Evolutionary conservation across 2,113 vertebrate genomes (phyloP), one percentile per base, ranked within the genome.

Genomic region (Puffinus mauretanicus): DNA sequence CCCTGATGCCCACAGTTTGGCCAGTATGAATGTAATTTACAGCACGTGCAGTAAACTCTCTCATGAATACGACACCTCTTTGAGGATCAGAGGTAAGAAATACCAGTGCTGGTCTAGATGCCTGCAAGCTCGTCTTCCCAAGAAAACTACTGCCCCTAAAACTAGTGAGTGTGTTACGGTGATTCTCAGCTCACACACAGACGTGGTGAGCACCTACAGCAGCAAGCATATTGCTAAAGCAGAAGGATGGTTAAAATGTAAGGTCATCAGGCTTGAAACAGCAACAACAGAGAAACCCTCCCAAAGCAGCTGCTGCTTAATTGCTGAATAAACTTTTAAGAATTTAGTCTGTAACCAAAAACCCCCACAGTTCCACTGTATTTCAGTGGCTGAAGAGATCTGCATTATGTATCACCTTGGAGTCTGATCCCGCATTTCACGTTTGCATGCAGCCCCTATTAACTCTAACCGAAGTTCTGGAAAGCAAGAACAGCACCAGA

Each of bases 271-370:
- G 10, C 51, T 93, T 62, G 77, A 76, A 96, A 85, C 7, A 30
- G 47, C 26, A 86, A 9, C 42, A 47, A 36, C 32, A 69, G 42
- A 67, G 86, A 79, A 90, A 77, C 36, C n/a, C 60, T 77, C 88
- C 54, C 58, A 85, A 93, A 93, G 84, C 51, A 90, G 94, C 86
- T 88, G 65, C 80, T 90, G 57, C 62, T 65, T 52, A 18, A 54
- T 18, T 64, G 30, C 17, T 80, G 47, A 71, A 83, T 11, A 54
- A 89, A 82, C 36, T 22, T 77, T 3, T 5, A 57, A 60, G 27
- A 81, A 60, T 44, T 58, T 27, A 42, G n/a, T 9, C 40, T 54
- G 65, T n/a, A 34, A 27, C 6, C 40, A 86, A 25, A 71, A 36
- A 30, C 30, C 2, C 25, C 34, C 34, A 4, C 34, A 61, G 11